Base-by-base conservation (phyloP, 2,888 invertebrate species). In the Drosophila nigricruria region DNA sequence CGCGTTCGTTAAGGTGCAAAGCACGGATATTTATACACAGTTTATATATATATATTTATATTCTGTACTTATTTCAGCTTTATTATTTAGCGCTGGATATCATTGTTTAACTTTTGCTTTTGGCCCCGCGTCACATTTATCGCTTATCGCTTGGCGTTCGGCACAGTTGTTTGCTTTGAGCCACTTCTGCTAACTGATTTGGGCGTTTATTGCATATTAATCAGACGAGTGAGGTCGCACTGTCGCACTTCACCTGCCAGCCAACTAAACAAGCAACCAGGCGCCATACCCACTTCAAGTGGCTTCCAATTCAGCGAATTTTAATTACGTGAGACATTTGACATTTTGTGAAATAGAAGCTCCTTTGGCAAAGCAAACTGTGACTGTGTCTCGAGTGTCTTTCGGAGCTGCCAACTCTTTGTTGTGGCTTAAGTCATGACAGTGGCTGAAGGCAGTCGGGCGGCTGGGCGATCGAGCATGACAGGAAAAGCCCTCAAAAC, bases 261-360 rank as follows among this genome's bases (percentile, higher is more conserved):
- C 42, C 14, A 30, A 27, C 38, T 18, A 23, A 40, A 40, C 20
- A 45, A n/a, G 14, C 36, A 52, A 5, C 50, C 34, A 2, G 3
- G 6, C n/a, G 6, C 14, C 25, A 3, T 18, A 16, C 9, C 20
- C 60, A 9, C 27, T 12, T 59, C 43, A 62, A 67, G 61, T 59
- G 59, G 42, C 75, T 79, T 82, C 69, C 88, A 71, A 82, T 79
- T 81, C 82, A 79, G 67, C 82, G 73, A 73, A 65, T 85, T 88
- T 89, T 88, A 89, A 87, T 88, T 86, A 86, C 82, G 76, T 87
- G 82, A 80, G 72, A 73, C 82, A 82, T 84, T 89, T 82, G 84
- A 62, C 67, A 61, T 68, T 77, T 49, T 38, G 52, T 36, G 40
- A 58, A 54, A 66, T 43, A 43, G 60, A 16, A 49, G 63, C 67